Base-by-base conservation (phyloP, 1,140 invertebrate genomes). In the Bactericera cockerelli region DNA sequence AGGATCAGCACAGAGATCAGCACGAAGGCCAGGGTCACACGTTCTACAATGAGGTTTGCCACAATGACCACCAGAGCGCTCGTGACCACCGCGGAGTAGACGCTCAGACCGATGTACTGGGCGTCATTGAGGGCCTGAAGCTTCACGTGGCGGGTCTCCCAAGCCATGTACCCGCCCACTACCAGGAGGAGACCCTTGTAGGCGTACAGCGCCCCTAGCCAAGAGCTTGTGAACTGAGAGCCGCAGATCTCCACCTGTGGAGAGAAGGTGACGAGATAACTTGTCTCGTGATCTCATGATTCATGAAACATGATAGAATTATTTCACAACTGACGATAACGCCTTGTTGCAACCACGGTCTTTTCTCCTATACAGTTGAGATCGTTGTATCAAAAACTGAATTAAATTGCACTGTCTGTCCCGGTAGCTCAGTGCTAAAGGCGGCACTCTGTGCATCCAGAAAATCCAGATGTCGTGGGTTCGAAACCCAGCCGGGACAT, bases 71-170 rank as follows among this genome's bases (percentile, higher is more conserved):
- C 86, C 64, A 90, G 84, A 3, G 83, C 79, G 49, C 86, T 87
- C 26, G 87, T 90, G 59, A 93, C 87, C 14, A 94, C 87, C 1
- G 91, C 89, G 56, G 87, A 90, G 69, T 95, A 94, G 1, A 95
- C 89, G 63, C 87, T 91, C 68, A 93, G 82, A 2, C 87, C 88
- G 63, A 98, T 97, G 71, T 96, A 95, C 70, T 97, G 93, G 14
- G 91, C 95, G 72, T 98, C 95, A 70, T 98, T 98, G 10, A 98
- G 73, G 0, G 92, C 93, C n/a, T 92, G 87, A 64, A 98, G 93
- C 70, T 89, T 95, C 0, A 98, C 93, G 66, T 94, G 86, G 55
- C 93, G 79, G 13, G 94, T 98, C 76, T 98, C 93, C 94, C 94
- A 98, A 0, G 94, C 94, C 81, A 98, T 87, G 72, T 96, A 98